Conservation (phyloP, 2,888 invertebrate species). For the Platycheirus albimanus region DNA sequence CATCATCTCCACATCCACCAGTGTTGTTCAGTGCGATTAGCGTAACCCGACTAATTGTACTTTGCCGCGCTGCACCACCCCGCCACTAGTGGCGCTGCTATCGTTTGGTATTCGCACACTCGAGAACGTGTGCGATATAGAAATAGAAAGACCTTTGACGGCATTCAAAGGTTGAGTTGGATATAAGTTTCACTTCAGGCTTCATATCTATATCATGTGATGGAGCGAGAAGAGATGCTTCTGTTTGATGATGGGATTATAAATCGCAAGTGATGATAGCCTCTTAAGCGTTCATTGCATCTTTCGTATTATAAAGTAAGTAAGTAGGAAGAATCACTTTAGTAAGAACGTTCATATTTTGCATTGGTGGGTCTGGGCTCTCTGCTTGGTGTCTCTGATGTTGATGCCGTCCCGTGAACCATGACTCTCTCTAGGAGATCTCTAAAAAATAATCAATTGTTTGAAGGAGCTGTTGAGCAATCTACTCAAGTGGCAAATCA, state of each 20-base stretch:
- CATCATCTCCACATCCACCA: neutral
- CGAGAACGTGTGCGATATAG: conserved; percentile 1
- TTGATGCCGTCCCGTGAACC: conserved; percentile 11
- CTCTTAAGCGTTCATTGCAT: conserved; percentile 70
- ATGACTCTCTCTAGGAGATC: conserved; percentile 32
- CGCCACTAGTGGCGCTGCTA: neutral
- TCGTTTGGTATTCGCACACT: neutral
- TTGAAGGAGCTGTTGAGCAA: conserved; percentile 48
- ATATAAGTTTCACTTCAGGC: conserved; percentile 10
- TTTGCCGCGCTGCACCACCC: neutral
- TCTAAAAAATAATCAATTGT: conserved; percentile 47
- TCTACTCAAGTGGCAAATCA: conserved; percentile 70
- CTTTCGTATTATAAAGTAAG: conserved; percentile 12
- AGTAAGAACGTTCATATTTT: conserved; percentile 27
- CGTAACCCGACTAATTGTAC: conserved; percentile 46
- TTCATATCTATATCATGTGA: too few relatives aligned
- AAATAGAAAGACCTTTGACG: conserved; percentile 45
- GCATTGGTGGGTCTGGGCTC: conserved; percentile 13
- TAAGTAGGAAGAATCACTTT: conserved; percentile 67
- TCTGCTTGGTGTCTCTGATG: conserved; percentile 16
- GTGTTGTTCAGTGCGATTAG: conserved; percentile 39
- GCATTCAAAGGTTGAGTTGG: conserved; percentile 49
- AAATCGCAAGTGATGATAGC: conserved; percentile 34
- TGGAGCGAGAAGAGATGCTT: neutral
- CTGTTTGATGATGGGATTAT: neutral